These are phyloP conservation scores for Carlito syrichta DNA, from an alignment of 2,113 vertebrate genomes.

Conservation along the genomic window DNA sequence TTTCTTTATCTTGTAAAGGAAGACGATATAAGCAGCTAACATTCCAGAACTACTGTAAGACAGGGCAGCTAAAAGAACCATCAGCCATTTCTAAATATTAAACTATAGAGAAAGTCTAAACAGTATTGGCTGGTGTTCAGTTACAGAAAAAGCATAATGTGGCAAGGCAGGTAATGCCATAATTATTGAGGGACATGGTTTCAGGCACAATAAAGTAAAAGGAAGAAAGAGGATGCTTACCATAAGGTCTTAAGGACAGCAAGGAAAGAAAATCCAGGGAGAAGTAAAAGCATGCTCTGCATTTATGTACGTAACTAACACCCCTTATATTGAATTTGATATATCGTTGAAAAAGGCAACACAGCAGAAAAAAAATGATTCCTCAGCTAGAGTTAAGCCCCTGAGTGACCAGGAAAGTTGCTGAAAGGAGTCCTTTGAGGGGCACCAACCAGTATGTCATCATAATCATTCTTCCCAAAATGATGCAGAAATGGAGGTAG, in stretches of 20 bases:
- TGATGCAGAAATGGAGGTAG: not conserved
- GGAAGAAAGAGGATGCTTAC: constrained; percentile 39
- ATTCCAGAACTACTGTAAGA: not conserved
- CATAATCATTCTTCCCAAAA: not conserved
- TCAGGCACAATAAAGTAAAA: not conserved
- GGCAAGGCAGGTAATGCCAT: not conserved
- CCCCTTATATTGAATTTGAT: constrained; percentile 1
- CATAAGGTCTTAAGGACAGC: not conserved
- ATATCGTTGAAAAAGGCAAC: not conserved
- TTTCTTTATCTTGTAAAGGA: not conserved
- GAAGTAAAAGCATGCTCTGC: constrained; percentile 26
- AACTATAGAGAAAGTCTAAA: constrained; percentile 16
- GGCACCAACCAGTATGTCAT: not conserved
- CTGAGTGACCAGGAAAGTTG: not conserved
- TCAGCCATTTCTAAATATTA: not conserved
- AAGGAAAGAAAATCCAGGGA: constrained; percentile 19
- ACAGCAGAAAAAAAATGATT: constrained; percentile 33
- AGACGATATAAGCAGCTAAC: not conserved
- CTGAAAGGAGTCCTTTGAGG: not conserved
- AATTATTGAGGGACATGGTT: not conserved
- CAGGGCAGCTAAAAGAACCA: not conserved
- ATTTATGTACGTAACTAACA: constrained; percentile 47
- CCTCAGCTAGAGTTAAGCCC: constrained; percentile 2
- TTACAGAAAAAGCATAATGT: constrained; percentile 37
- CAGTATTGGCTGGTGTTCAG: not conserved